phyloP scores from a whole-genome alignment of 2,113 vertebrate species.

The Dendropsophus ebraccatus region DNA sequence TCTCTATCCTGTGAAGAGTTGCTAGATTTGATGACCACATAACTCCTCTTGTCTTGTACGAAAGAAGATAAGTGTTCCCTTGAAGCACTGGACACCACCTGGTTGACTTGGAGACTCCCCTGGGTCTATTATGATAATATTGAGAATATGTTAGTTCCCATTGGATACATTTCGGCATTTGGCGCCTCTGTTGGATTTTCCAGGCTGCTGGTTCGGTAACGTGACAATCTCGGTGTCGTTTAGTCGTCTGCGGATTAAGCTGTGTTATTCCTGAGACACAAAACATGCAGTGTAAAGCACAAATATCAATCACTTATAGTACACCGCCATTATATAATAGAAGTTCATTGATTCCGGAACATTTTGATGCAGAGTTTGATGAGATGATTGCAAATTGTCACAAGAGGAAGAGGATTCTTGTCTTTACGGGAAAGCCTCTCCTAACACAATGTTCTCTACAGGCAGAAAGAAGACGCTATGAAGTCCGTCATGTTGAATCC shows the following conservation, averaged over 20 bases:
- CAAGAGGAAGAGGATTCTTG: neutral
- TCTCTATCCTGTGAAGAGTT: too few species aligned
- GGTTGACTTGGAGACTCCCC: too few species aligned
- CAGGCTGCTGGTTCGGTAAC: neutral
- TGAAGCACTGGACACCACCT: too few species aligned
- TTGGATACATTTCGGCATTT: too few species aligned
- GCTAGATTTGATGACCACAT: too few species aligned
- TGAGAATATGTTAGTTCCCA: too few species aligned
- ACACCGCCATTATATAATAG: slow-evolving; percentile 11
- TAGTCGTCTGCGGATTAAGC: too few species aligned
- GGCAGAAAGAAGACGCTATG: neutral
- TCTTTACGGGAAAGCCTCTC: neutral
- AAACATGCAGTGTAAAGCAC: neutral
- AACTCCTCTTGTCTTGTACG: too few species aligned
- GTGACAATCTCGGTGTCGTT: neutral
- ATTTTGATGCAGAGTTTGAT: slow-evolving; percentile 28
- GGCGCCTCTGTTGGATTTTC: too few species aligned
- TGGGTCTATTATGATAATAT: too few species aligned
- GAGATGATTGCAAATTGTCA: slow-evolving; percentile 44
- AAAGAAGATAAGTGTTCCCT: too few species aligned
- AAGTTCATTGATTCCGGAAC: slow-evolving; percentile 34
- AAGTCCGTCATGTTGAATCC: neutral
- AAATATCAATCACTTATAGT: slow-evolving; percentile 2
- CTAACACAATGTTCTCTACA: neutral
- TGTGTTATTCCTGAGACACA: neutral